Evolutionary conservation across 2,113 vertebrate species (phyloP).

Genomic region (Silurus glanis): DNA sequence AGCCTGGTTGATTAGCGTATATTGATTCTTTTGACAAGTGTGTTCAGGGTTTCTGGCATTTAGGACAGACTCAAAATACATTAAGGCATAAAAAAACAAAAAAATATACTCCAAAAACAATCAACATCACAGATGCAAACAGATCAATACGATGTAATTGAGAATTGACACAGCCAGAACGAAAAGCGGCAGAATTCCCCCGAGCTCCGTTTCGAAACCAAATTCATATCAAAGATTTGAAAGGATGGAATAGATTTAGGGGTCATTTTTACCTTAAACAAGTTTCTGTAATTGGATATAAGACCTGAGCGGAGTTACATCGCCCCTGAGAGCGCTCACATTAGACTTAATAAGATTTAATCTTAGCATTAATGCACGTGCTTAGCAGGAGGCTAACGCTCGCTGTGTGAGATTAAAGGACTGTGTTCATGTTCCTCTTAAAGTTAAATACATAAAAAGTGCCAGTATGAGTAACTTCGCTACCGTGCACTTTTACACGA

Average conservation of each 20-base stretch:
- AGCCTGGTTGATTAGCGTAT: constrained; percentile 26
- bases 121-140: constrained; percentile 37
- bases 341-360: constrained; percentile 53
- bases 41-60: constrained; percentile 11
- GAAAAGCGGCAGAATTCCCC: constrained; percentile 8
- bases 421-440: neutral
- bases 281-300: constrained; percentile 49
- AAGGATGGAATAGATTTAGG: neutral
- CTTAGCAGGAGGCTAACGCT: neutral
- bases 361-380: constrained; percentile 38
- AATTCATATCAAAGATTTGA: neutral
- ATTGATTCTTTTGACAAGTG: constrained; percentile 30
- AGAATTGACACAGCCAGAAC: constrained; percentile 32
- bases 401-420: neutral
- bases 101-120: neutral
- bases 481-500: neutral
- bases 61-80: constrained; percentile 43
- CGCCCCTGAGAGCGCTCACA: constrained; percentile 35
- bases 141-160: constrained; percentile 62
- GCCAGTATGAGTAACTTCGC: neutral
- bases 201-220: neutral
- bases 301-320: constrained; percentile 18
- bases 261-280: constrained; percentile 54
- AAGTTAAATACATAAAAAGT: neutral
- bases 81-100: constrained; percentile 28